Percentiles rank a stretch among this genome's conserved stretches.
Evolutionary conservation across 2,113 vertebrate genomes (phyloP).

Genomic region (Rallus limicola): DNA sequence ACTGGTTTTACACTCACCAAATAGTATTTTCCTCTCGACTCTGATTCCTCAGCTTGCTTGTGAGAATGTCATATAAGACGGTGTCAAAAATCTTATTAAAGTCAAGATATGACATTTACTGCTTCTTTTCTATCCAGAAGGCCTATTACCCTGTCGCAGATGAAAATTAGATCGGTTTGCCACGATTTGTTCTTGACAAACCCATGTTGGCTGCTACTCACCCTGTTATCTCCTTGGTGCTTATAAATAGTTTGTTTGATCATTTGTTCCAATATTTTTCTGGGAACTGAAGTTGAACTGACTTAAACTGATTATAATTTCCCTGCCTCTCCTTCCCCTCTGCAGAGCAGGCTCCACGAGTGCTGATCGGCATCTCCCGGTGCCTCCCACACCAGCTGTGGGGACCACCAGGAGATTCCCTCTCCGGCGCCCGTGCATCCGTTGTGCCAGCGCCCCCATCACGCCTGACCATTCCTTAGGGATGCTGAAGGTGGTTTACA

Average conservation of each 20-base stretch:
- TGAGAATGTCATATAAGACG: constrained; percentile 66
- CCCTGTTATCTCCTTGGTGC: constrained; percentile 67
- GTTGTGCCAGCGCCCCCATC: accelerated
- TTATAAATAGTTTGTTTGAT: constrained; percentile 75
- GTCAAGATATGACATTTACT: constrained; percentile 71
- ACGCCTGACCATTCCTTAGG: accelerated
- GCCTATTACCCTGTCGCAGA: constrained; percentile 72
- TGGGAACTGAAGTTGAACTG: constrained; percentile 64
- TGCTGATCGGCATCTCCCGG: accelerated
- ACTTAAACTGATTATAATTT: constrained; percentile 54
- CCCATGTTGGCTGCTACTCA: constrained; percentile 70
- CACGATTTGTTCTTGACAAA: constrained; percentile 72
- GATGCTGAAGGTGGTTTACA: background rate
- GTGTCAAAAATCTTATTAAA: constrained; percentile 73
- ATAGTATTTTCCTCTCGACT: constrained; percentile 54
- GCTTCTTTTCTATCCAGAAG: constrained; percentile 69
- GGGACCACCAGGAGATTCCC: background rate
- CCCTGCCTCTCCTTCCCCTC: background rate
- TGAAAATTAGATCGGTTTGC: constrained; percentile 72
- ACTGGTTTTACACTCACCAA: constrained; percentile 37
- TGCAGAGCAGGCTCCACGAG: background rate
- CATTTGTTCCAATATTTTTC: constrained; percentile 72
- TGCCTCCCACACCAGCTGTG: background rate
- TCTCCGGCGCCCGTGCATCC: background rate
- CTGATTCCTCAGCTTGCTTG: constrained; percentile 57